A percentile compares a stretch with the other conserved stretches of the same genome.
These are phyloP conservation scores for Watersipora subatra DNA, from an alignment of 1,140 invertebrate genomes.

Conservation along the genomic window DNA sequence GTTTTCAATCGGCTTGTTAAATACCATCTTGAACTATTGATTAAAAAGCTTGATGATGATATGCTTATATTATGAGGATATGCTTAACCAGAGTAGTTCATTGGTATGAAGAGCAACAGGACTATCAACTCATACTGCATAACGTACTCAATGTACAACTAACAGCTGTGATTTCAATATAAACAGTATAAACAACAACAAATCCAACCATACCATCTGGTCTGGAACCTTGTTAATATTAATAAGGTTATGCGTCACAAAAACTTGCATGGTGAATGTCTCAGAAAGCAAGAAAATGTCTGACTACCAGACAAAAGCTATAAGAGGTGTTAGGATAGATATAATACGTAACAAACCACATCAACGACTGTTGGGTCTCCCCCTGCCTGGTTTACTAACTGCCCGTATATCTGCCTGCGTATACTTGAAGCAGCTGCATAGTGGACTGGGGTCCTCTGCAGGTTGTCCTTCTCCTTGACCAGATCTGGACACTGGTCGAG, in stretches of 20 bases:
- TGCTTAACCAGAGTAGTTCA: neutral
- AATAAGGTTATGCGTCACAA: too few relatives aligned
- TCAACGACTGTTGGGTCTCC: neutral
- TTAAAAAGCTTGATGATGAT: neutral
- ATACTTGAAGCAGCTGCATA: neutral
- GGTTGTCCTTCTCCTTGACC: slow-evolving; percentile 20
- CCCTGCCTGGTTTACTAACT: neutral
- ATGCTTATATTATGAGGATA: neutral
- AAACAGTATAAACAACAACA: too few relatives aligned
- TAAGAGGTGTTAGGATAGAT: too few relatives aligned
- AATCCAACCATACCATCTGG: too few relatives aligned
- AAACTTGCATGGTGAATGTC: too few relatives aligned
- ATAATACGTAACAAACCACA: neutral
- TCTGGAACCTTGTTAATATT: too few relatives aligned
- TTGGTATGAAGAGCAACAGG: too few relatives aligned
- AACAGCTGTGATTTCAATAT: too few relatives aligned
- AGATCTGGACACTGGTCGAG: slow-evolving; percentile 15
- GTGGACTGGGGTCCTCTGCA: slow-evolving; percentile 9
- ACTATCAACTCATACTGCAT: too few relatives aligned
- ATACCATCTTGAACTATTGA: neutral
- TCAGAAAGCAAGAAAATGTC: too few relatives aligned
- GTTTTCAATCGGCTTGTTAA: neutral
- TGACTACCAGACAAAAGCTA: too few relatives aligned
- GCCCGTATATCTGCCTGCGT: neutral
- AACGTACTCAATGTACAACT: too few relatives aligned